phyloP scores from a whole-genome alignment of 2,797 vertebrate genomes.

The Cephalopachus bancanus region DNA sequence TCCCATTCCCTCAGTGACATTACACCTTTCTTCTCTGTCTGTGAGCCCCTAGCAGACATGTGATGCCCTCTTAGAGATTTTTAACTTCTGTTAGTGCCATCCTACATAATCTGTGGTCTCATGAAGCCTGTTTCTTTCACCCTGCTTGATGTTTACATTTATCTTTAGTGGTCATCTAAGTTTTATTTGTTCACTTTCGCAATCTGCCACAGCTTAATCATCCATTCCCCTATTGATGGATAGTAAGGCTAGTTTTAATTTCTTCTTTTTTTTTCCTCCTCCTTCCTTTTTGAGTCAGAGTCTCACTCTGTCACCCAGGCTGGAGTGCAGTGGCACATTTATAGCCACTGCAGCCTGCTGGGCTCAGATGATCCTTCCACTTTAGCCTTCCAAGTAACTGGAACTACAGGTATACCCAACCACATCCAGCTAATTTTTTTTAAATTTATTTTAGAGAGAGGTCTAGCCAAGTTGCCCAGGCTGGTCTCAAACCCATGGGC shows the following conservation, averaged over 20 bases:
- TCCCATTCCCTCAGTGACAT: not conserved
- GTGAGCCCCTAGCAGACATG: not conserved
- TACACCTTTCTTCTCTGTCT: accelerated
- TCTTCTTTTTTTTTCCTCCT: not conserved
- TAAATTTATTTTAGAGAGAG: no score
- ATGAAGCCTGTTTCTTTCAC: not conserved
- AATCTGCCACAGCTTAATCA: not conserved
- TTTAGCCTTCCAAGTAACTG: no score
- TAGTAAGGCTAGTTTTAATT: not conserved
- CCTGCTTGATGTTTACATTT: not conserved
- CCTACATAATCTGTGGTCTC: accelerated
- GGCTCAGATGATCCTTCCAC: no score
- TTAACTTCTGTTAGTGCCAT: accelerated
- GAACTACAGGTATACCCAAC: no score
- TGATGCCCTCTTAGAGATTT: not conserved
- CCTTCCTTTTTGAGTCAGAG: no score
- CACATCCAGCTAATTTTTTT: no score
- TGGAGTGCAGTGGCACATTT: no score
- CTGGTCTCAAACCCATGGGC: no score
- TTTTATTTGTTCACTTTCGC: not conserved
- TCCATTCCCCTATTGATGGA: not conserved
- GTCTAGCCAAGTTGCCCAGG: no score
- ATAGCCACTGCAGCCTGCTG: no score
- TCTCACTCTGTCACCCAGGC: no score
- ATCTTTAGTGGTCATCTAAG: not conserved